Conservation (phyloP, 2,113 vertebrate species). For the Morone saxatilis region DNA sequence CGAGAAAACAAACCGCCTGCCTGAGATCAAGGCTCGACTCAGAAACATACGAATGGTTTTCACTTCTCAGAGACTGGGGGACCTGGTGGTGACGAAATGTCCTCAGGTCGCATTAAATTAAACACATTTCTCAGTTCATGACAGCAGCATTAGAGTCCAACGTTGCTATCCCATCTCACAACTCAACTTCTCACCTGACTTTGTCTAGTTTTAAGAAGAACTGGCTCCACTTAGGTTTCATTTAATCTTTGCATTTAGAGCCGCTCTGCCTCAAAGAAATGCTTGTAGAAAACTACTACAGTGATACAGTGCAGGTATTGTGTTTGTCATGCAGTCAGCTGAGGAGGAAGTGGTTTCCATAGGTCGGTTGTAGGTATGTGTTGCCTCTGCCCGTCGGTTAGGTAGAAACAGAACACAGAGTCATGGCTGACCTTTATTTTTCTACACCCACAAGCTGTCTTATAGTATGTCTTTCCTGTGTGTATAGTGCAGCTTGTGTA, state of each 20-base stretch:
- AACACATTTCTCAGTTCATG: neutral
- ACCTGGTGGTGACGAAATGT: too few species aligned
- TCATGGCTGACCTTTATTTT: neutral
- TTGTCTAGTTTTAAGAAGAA: neutral
- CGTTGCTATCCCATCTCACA: neutral
- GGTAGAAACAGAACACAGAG: neutral
- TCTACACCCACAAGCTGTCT: neutral
- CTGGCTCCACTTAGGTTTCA: neutral
- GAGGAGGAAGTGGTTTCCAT: constrained; percentile 15
- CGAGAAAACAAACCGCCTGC: neutral
- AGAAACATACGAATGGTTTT: neutral
- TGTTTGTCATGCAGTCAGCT: too few species aligned
- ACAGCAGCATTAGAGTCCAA: neutral
- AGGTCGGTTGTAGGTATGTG: neutral
- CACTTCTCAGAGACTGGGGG: neutral
- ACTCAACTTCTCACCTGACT: neutral
- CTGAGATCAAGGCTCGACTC: neutral
- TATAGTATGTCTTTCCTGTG: neutral
- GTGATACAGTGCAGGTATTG: neutral
- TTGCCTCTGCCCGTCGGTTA: neutral
- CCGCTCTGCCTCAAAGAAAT: neutral
- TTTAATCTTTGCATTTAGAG: neutral
- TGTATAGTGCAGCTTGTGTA: too few species aligned
- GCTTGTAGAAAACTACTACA: too few species aligned
- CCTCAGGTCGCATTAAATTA: neutral